phyloP scores from a whole-genome alignment of 2,888 invertebrate genomes.

The Troides aeacus region DNA sequence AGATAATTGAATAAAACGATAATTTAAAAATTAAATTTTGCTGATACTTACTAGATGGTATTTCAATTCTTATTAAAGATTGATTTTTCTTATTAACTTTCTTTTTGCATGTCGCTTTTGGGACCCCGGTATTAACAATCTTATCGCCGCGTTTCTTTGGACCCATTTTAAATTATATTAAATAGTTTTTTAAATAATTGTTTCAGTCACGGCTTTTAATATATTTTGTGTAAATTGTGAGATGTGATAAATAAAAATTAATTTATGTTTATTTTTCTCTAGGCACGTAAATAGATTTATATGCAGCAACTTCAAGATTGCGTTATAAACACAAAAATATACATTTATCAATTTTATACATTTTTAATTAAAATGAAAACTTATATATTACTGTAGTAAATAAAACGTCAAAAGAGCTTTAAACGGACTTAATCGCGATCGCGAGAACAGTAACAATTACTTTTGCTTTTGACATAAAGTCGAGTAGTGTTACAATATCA shows the following conservation, averaged over 20 bases:
- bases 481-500: not conserved
- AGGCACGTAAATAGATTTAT: not conserved
- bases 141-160: not conserved
- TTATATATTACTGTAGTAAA: too few relatives aligned
- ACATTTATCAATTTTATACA: too few relatives aligned
- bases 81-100: slow-evolving; percentile 42
- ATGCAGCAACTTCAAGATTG: not conserved
- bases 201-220: not conserved
- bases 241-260: too few relatives aligned
- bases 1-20: not conserved
- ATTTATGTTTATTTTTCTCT: not conserved
- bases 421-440: not conserved
- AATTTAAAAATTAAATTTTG: not conserved
- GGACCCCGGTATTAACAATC: too few relatives aligned
- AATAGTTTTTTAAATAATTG: not conserved
- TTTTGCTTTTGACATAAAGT: not conserved
- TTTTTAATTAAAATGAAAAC: too few relatives aligned
- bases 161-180: slow-evolving; percentile 1
- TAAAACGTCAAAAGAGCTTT: too few relatives aligned
- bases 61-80: slow-evolving; percentile 5
- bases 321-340: too few relatives aligned
- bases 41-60: slow-evolving; percentile 2
- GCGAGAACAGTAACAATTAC: slow-evolving; percentile 5
- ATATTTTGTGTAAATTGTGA: not conserved
- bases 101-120: slow-evolving; percentile 29